These are phyloP conservation scores for Leptinotarsa peninsularis DNA, from an alignment of 2,888 invertebrate genomes.

Conservation along the genomic window DNA sequence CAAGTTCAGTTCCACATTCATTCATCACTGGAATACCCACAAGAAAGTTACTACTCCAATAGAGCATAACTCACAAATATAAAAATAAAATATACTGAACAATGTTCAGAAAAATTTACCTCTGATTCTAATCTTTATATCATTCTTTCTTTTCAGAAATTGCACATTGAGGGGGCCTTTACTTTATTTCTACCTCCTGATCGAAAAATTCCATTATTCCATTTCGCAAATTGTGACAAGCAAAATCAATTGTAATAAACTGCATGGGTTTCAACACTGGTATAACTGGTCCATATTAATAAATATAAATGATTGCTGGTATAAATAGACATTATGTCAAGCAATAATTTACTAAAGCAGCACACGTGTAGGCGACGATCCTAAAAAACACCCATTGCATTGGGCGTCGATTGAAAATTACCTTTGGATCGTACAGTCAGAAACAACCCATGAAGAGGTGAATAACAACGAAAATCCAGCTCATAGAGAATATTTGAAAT, in stretches of 20 bases:
- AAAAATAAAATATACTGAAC: too few species aligned
- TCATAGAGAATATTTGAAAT: not conserved
- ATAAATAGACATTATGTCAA: conserved; percentile 53
- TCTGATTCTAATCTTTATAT: too few species aligned
- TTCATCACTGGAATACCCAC: too few species aligned
- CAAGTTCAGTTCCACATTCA: too few species aligned
- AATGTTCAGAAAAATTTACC: too few species aligned
- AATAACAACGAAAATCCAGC: not conserved
- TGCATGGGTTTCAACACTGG: conserved; percentile 16
- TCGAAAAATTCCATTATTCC: too few species aligned
- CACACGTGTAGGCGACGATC: conserved; percentile 42
- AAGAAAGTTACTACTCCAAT: too few species aligned
- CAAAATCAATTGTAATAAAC: conserved; percentile 12
- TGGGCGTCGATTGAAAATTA: conserved; percentile 16
- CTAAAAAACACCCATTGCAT: conserved; percentile 23
- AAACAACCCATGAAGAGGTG: not conserved
- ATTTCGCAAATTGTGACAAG: not conserved
- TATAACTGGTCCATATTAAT: conserved; percentile 15
- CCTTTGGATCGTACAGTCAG: not conserved
- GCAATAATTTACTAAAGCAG: conserved; percentile 43
- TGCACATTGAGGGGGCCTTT: too few species aligned
- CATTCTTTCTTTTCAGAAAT: too few species aligned
- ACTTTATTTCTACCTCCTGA: too few species aligned
- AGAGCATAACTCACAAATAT: too few species aligned
- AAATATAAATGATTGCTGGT: conserved; percentile 28